These are phyloP conservation scores for Zaprionus kolodkinae DNA, from an alignment of 1,140 invertebrate genomes.

Conservation along the genomic window DNA sequence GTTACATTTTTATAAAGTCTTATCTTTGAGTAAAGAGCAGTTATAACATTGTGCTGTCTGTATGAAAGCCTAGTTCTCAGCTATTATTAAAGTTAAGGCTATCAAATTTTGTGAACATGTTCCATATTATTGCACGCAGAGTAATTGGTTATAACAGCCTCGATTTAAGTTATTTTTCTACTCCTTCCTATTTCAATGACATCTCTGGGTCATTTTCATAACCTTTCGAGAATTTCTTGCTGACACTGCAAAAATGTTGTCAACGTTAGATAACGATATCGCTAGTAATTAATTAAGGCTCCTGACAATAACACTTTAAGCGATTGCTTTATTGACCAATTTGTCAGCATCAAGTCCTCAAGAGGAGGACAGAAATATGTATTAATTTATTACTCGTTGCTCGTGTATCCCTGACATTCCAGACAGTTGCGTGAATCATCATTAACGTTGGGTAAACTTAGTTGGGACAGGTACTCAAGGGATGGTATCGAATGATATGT, in stretches of 20 bases:
- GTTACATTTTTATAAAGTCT: too few relatives aligned
- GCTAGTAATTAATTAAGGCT: neutral
- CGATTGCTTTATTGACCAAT: conserved; percentile 5
- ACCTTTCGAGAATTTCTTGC: neutral
- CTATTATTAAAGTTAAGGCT: too few relatives aligned
- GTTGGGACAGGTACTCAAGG: conserved; percentile 4
- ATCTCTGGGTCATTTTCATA: too few relatives aligned
- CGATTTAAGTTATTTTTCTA: too few relatives aligned
- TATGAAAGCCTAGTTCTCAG: too few relatives aligned
- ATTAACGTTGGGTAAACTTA: conserved; percentile 62
- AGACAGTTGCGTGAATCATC: conserved; percentile 59
- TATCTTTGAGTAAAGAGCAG: too few relatives aligned
- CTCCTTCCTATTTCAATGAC: neutral
- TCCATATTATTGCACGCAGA: too few relatives aligned
- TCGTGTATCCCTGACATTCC: conserved; percentile 52
- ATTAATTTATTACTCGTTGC: conserved; percentile 41
- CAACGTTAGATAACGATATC: neutral
- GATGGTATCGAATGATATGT: neutral
- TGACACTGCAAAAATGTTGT: neutral
- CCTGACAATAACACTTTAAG: neutral
- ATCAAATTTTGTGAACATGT: too few relatives aligned
- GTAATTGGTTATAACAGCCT: too few relatives aligned
- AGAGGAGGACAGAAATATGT: conserved; percentile 25
- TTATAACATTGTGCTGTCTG: too few relatives aligned
- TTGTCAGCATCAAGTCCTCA: conserved; percentile 4